Evolutionary conservation across 2,797 vertebrate species (phyloP).

Genomic region (Setipinna tenuifilis): DNA sequence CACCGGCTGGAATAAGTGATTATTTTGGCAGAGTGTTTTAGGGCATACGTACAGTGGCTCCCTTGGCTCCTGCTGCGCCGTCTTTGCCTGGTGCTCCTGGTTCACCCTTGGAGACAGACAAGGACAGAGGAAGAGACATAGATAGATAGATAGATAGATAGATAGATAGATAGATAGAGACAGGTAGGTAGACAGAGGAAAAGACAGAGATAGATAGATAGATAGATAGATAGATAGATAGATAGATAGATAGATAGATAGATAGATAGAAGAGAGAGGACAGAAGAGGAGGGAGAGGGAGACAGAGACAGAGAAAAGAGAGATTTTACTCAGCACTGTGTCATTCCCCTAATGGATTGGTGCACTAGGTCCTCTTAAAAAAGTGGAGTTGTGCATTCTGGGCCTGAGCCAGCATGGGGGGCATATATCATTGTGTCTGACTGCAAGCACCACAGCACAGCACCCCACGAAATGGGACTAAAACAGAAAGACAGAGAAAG

Average conservation of each 20-base stretch:
- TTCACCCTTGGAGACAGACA: conserved; percentile 64
- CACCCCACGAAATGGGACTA: background rate
- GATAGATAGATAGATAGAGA: background rate
- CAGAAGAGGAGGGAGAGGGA: background rate
- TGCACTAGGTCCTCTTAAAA: background rate
- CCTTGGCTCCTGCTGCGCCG: conserved; percentile 73
- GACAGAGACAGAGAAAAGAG: background rate
- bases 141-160: background rate
- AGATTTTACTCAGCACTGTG: background rate
- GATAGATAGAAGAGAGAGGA: background rate
- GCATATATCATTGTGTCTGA: background rate
- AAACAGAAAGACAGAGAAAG: background rate
- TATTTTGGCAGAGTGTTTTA: background rate
- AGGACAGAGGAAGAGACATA: background rate
- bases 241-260: background rate
- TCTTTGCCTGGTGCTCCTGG: conserved; percentile 68
- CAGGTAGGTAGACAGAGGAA: background rate
- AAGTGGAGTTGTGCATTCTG: background rate
- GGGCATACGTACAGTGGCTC: conserved; percentile 67
- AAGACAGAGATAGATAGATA: background rate
- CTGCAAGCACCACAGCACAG: background rate
- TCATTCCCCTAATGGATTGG: conserved; percentile 3
- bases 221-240: background rate
- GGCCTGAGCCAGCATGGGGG: background rate
- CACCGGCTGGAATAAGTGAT: background rate